These are phyloP conservation scores for Aradophagus sp. DNA, from an alignment of 1,140 invertebrate species.

Conservation along the genomic window DNA sequence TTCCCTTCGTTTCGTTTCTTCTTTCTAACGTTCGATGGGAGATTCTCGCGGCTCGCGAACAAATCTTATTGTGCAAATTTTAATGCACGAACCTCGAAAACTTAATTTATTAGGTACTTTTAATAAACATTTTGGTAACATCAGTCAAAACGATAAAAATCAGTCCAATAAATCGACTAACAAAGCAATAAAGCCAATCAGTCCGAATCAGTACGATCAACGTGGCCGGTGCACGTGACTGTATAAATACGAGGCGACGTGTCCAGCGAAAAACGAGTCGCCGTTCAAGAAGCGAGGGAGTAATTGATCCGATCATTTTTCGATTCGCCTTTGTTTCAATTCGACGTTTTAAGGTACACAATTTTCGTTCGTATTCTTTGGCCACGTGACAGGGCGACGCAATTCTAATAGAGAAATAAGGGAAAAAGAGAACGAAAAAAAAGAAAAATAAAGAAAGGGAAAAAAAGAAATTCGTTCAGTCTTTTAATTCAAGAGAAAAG, in stretches of 20 bases:
- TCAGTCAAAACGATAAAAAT: conserved; percentile 74
- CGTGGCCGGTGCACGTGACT: conserved; percentile 47
- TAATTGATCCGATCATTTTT: too few relatives aligned
- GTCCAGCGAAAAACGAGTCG: conserved; percentile 9
- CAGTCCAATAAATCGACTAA: conserved; percentile 74
- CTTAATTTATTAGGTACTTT: conserved; percentile 74
- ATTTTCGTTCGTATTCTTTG: too few relatives aligned
- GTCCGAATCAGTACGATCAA: conserved; percentile 70
- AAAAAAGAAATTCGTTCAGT: conserved; percentile 56
- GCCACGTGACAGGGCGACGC: conserved; percentile 30
- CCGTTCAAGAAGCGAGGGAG: too few relatives aligned
- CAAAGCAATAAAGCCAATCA: conserved; percentile 68
- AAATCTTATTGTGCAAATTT: conserved; percentile 48
- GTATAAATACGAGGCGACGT: conserved; percentile 12
- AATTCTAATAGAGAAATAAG: conserved; percentile 37
- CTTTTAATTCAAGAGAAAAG: conserved; percentile 65
- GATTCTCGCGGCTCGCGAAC: conserved; percentile 10
- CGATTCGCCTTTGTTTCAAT: too few relatives aligned
- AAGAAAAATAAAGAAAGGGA: neutral
- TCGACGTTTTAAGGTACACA: too few relatives aligned
- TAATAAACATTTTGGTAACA: conserved; percentile 75
- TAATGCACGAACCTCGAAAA: conserved; percentile 62
- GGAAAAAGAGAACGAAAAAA: conserved; percentile 16
- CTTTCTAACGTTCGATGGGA: too few relatives aligned
- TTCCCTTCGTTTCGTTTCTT: too few relatives aligned